Evolutionary conservation across 2,113 vertebrate genomes (phyloP).

Genomic region (Xiphorhynchus elegans): DNA sequence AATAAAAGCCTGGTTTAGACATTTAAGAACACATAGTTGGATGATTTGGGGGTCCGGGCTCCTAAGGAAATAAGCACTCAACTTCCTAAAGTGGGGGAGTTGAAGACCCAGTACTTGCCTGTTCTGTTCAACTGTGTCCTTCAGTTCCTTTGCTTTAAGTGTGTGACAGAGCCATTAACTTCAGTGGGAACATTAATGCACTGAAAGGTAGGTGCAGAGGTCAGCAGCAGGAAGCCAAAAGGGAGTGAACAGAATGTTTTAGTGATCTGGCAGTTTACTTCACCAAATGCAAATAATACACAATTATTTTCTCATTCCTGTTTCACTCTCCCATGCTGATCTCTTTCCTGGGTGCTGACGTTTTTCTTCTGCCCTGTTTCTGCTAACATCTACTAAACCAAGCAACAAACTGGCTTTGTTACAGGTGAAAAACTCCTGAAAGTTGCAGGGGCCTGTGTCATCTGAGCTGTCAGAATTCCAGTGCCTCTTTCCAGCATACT

Average conservation of each 20-base stretch:
- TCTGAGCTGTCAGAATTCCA: slow-evolving; percentile 71
- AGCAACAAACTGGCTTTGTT: slow-evolving; percentile 79
- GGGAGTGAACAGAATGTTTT: not conserved
- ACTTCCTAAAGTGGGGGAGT: not conserved
- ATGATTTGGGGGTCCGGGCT: not conserved
- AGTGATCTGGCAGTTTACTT: not conserved
- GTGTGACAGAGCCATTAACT: not conserved
- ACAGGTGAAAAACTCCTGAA: slow-evolving; percentile 74
- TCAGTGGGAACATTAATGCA: not conserved
- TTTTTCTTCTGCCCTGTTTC: slow-evolving; percentile 79
- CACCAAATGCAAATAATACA: not conserved
- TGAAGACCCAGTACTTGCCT: not conserved
- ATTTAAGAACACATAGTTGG: not conserved
- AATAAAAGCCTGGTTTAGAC: not conserved
- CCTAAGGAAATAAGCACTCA: not conserved
- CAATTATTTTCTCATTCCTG: slow-evolving; percentile 68
- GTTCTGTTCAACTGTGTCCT: not conserved
- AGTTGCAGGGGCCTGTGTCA: slow-evolving; percentile 75
- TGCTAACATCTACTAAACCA: slow-evolving; percentile 79
- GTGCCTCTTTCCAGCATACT: slow-evolving; percentile 85
- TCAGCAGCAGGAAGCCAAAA: slow-evolving; percentile 16
- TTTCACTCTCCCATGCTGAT: slow-evolving; percentile 72
- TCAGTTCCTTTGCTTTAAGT: not conserved
- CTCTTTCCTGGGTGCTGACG: slow-evolving; percentile 88
- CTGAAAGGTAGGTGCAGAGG: not conserved